Evolutionary conservation across 2,888 invertebrate genomes (phyloP).

Genomic region (Rhynchonema sp.): DNA sequence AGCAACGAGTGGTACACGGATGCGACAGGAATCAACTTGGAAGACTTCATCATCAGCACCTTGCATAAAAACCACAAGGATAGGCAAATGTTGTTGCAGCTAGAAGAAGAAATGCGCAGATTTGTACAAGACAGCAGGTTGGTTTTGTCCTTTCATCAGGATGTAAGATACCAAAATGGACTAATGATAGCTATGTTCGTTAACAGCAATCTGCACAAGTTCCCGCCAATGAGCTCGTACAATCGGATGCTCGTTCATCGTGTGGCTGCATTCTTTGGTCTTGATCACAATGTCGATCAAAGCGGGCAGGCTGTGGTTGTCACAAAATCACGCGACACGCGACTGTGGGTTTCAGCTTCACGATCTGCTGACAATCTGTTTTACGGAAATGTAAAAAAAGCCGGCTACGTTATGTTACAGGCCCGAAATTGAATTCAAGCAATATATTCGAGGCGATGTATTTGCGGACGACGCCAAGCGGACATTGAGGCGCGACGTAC

Average conservation of each 20-base stretch:
- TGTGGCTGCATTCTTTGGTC: constrained; percentile 73
- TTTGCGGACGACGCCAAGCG: constrained; percentile 45
- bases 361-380: too few relatives aligned
- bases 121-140: constrained; percentile 51
- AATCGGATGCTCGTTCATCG: constrained; percentile 87
- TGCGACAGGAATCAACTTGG: constrained; percentile 57
- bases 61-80: constrained; percentile 75
- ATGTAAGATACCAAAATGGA: too few relatives aligned
- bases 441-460: constrained; percentile 46
- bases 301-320: constrained; percentile 54
- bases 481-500: constrained; percentile 62
- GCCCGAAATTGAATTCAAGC: constrained; percentile 51
- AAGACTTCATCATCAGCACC: constrained; percentile 68
- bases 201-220: constrained; percentile 46
- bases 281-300: constrained; percentile 78
- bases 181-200: not conserved
- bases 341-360: constrained; percentile 39
- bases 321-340: constrained; percentile 47
- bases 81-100: constrained; percentile 56
- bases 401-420: constrained; percentile 14
- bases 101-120: constrained; percentile 64
- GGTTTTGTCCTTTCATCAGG: too few relatives aligned
- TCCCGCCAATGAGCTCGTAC: constrained; percentile 82
- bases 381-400: not conserved
- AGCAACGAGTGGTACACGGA: constrained; percentile 51